These are phyloP conservation scores for Botrylloides violaceus DNA, from an alignment of 23 tunicate genomes.

Conservation along the genomic window DNA sequence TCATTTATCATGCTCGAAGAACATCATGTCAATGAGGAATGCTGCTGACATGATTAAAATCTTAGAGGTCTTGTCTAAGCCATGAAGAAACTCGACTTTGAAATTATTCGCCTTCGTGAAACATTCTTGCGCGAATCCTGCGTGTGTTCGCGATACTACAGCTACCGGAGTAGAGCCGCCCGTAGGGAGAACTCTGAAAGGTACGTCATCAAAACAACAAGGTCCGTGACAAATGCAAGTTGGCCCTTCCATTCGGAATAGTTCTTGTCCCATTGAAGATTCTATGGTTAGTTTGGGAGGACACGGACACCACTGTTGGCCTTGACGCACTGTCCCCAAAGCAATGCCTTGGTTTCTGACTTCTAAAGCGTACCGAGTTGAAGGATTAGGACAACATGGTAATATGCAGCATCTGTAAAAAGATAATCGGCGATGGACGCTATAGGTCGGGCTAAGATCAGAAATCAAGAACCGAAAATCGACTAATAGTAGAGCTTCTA, in stretches of 20 bases:
- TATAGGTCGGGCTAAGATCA: too few relatives aligned
- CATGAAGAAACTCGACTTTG: slow-evolving; percentile 3
- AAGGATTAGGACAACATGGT: not conserved
- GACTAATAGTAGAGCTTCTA: too few relatives aligned
- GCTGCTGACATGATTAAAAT: slow-evolving; percentile 1
- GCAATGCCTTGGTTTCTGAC: not conserved
- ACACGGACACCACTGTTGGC: not conserved
- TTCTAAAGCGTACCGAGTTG: not conserved
- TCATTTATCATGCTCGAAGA: slow-evolving; percentile 25
- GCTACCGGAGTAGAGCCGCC: slow-evolving; percentile 1
- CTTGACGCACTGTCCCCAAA: slow-evolving; percentile 10
- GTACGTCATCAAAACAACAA: slow-evolving; percentile 13
- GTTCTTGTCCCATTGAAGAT: slow-evolving; percentile 2
- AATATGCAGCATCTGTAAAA: not conserved
- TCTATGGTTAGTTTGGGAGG: not conserved
- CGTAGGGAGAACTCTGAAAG: slow-evolving; percentile 2
- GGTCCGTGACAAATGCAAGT: slow-evolving; percentile 11
- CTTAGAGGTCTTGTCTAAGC: slow-evolving; percentile 4
- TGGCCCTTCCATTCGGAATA: slow-evolving; percentile 13
- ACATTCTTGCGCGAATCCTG: slow-evolving; percentile 10
- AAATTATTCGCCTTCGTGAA: slow-evolving; percentile 18
- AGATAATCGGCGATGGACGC: too few relatives aligned
- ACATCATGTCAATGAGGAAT: slow-evolving; percentile 25
- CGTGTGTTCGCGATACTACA: not conserved
- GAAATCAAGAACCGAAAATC: too few relatives aligned